Base-by-base conservation (phyloP, 1,140 invertebrate species). In the Heliconius hewitsoni region DNA sequence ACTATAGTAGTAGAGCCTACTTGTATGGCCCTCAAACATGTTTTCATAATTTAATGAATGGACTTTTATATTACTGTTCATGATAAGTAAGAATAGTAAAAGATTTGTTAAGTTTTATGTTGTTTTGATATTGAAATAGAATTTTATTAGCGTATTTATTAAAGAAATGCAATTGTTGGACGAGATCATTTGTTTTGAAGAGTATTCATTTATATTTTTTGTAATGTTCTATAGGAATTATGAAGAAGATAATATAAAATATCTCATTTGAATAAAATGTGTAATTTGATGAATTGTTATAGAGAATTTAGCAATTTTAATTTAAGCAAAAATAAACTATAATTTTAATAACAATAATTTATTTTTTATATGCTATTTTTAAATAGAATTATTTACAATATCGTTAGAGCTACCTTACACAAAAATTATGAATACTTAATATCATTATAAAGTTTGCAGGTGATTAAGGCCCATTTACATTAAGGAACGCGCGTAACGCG, bases 11-110 rank as follows among this genome's bases (percentile, higher is more conserved):
- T 72, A 37, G 19, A 72, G 18, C 71, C 71, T 72, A 42, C 19
- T 72, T 37, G 19, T 39, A 39, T 11, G 42, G 71, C 30, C 42
- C 6, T 72, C 8, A 72, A 72, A 72, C 30, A 8, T 72, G 71
- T 72, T 72, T 66, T 66, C 60, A 66, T 66, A 30, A 66, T 66
- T 30, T 66, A 66, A 66, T 66, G 60, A 66, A 66, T 66, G 60
- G 60, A 66, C 60, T 66, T 27, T n/a, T 66, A 66, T 66, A 30
- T 66, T 66, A 66, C 60, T 27, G 23, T 66, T 66, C 23, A 66
- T 66, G 11, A 66, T 16, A 66, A 66, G 60, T 30, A 30, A 66
- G 60, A 66, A 60, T 60, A 13, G 57, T 60, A 11, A 60, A 23
- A n/a, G n/a, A 60, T 60, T 11, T 60, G 9, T 60, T 60, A 9